phyloP scores from a whole-genome alignment of 2,797 vertebrate genomes.

The Taeniopygia guttata region DNA sequence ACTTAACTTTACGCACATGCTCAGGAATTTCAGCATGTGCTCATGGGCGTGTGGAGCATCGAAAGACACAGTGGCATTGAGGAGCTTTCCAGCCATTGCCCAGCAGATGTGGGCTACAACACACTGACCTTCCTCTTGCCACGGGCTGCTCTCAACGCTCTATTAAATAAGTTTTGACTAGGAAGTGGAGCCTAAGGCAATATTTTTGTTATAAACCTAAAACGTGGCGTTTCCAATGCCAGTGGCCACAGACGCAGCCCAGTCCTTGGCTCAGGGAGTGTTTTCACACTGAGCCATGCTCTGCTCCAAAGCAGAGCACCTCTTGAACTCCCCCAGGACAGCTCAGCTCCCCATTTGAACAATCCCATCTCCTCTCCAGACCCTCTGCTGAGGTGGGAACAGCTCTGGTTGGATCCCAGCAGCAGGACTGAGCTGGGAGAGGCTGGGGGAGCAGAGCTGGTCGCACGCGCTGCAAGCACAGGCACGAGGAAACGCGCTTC shows the following conservation, averaged over 20 bases:
- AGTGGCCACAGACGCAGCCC: background rate
- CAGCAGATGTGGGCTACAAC: background rate
- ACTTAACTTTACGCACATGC: constrained; percentile 60
- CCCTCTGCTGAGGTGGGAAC: fast-evolving
- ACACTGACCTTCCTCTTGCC: background rate
- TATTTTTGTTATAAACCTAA: background rate
- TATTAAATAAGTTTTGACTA: background rate
- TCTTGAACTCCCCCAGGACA: fast-evolving
- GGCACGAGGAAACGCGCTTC: background rate
- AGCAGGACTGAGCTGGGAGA: background rate
- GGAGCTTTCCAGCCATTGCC: background rate
- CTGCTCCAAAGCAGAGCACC: background rate
- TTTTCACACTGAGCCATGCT: fast-evolving
- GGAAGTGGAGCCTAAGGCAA: background rate
- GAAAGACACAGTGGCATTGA: background rate
- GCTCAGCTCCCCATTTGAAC: background rate
- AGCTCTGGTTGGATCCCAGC: background rate
- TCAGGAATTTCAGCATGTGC: constrained; percentile 53
- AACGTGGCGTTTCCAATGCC: background rate
- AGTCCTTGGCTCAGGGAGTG: background rate
- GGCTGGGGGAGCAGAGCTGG: background rate
- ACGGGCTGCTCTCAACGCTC: background rate
- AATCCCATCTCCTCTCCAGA: background rate
- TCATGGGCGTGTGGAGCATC: background rate
- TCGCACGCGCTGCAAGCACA: background rate